phyloP scores from a whole-genome alignment of 2,797 vertebrate genomes.

The Stomatorhinus walkeri region DNA sequence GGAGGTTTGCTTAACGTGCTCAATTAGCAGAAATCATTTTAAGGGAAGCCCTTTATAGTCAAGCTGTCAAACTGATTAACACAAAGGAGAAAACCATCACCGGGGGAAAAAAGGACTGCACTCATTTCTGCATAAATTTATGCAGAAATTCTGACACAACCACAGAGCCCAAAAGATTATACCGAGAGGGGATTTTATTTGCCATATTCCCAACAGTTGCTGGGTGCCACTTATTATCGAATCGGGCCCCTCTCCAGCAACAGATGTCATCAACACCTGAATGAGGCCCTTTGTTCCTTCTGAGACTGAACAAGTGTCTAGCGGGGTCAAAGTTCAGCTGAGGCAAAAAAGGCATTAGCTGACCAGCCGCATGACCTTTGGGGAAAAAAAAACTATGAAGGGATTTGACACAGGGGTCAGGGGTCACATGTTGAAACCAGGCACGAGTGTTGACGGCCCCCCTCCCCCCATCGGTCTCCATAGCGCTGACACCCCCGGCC shows the following conservation, averaged over 20 bases:
- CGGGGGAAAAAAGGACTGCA: neutral
- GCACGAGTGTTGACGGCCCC: conserved; percentile 45
- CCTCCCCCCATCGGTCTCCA: neutral
- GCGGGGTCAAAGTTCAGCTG: conserved; percentile 46
- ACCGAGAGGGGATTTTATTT: neutral
- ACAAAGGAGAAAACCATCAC: neutral
- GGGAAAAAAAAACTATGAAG: conserved; percentile 56
- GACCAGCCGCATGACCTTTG: conserved; percentile 54
- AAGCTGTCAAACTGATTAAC: conserved; percentile 2
- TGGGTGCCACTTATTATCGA: conserved; percentile 6
- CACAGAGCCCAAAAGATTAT: neutral
- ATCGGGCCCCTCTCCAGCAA: conserved; percentile 31
- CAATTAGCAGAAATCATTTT: neutral
- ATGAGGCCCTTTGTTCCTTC: conserved; percentile 54
- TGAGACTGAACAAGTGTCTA: conserved; percentile 56
- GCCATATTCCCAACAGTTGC: neutral
- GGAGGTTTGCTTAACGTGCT: neutral
- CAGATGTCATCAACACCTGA: conserved; percentile 59
- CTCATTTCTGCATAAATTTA: neutral
- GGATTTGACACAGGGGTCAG: conserved; percentile 57
- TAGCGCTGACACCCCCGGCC: conserved; percentile 29
- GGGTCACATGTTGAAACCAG: conserved; percentile 54
- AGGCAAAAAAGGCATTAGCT: conserved; percentile 49
- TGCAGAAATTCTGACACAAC: neutral
- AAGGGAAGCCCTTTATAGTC: neutral